These are phyloP conservation scores for Harpalus rubripes DNA, from an alignment of 2,888 invertebrate genomes.

Conservation along the genomic window DNA sequence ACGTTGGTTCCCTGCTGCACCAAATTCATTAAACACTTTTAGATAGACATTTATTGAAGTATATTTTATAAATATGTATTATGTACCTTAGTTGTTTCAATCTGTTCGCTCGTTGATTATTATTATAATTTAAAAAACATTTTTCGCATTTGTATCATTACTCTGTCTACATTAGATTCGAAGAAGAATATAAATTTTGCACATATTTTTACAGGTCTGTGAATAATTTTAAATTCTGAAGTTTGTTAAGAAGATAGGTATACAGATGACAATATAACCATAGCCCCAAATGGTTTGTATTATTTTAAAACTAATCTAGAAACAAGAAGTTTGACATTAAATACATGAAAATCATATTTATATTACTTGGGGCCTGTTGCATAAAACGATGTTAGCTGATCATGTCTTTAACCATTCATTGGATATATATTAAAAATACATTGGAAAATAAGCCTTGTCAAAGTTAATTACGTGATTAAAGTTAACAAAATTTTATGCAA, in stretches of 20 bases:
- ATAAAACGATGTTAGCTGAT: no score
- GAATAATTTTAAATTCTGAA: slow-evolving; percentile 1
- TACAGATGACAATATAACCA: no score
- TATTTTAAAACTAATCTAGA: background rate
- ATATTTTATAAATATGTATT: background rate
- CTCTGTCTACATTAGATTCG: background rate
- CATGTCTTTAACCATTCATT: no score
- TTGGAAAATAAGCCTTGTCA: no score
- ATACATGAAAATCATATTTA: no score
- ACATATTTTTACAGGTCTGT: slow-evolving; percentile 9
- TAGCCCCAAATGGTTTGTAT: background rate
- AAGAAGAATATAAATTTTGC: background rate
- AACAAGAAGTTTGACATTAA: no score
- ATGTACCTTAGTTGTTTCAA: background rate
- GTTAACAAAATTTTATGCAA: no score
- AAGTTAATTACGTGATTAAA: no score
- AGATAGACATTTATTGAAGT: no score
- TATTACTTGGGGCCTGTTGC: no score
- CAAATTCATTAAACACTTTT: background rate
- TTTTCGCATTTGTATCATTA: background rate
- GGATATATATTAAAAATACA: no score
- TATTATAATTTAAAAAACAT: background rate
- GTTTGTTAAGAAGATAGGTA: background rate
- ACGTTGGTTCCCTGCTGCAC: background rate
- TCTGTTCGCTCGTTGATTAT: background rate